These are phyloP conservation scores for Halictus rubicundus DNA, from an alignment of 1,140 invertebrate species.

Conservation along the genomic window DNA sequence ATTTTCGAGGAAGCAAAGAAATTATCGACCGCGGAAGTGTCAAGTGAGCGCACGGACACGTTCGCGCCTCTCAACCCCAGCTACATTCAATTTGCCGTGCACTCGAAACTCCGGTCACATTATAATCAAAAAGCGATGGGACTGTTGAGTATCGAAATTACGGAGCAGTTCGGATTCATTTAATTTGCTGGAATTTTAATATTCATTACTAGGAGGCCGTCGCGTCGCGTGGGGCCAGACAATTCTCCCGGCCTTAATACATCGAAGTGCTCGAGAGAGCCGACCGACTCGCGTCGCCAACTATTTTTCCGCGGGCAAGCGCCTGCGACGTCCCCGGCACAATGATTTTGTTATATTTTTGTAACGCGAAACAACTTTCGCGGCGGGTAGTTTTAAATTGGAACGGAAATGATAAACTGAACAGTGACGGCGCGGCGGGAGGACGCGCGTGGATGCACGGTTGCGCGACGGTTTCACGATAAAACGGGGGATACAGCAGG, in stretches of 20 bases:
- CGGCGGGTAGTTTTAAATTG: constrained; percentile 40
- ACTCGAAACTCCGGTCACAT: neutral
- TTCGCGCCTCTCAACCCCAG: neutral
- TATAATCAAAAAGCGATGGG: neutral
- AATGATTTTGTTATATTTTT: neutral
- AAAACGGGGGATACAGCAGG: constrained; percentile 36
- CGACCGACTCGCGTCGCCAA: neutral
- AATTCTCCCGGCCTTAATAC: neutral
- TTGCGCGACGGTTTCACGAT: constrained; percentile 46
- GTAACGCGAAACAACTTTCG: constrained; percentile 2
- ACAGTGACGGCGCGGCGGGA: neutral
- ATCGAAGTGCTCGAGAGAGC: neutral
- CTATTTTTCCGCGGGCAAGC: neutral
- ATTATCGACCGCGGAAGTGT: neutral
- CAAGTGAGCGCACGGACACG: neutral
- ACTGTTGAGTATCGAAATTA: neutral
- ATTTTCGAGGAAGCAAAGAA: neutral
- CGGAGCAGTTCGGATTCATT: neutral
- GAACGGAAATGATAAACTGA: constrained; percentile 42
- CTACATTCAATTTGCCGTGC: neutral
- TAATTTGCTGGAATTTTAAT: neutral
- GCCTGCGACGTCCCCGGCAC: neutral
- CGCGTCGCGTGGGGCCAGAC: neutral
- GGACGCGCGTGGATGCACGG: constrained; percentile 10
- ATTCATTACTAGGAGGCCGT: neutral